Percentiles rank a stretch among this genome's conserved stretches.
Conservation (phyloP, 2,113 vertebrate genomes). For the Zeus faber region DNA sequence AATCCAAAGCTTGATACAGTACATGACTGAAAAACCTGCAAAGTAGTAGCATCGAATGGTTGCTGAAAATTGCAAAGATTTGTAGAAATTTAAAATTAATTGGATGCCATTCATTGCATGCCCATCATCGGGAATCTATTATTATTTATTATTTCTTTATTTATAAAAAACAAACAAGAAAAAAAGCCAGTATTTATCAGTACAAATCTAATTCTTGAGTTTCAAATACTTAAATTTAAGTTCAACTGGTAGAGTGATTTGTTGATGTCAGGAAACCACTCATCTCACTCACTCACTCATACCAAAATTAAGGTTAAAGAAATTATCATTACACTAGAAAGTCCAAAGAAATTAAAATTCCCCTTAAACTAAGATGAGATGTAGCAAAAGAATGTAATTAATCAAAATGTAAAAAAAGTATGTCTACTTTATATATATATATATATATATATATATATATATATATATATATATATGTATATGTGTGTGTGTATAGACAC, state of each 20-base stretch:
- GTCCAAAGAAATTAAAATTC: slow-evolving; percentile 51
- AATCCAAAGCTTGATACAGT: background rate
- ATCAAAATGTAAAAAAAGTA: slow-evolving; percentile 34
- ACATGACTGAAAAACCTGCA: background rate
- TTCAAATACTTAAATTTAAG: too few relatives aligned
- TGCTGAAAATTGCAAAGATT: slow-evolving; percentile 20
- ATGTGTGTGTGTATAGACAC: too few relatives aligned
- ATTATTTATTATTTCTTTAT: slow-evolving; percentile 6
- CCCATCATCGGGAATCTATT: background rate
- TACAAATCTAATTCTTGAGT: too few relatives aligned
- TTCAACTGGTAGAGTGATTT: slow-evolving; percentile 14
- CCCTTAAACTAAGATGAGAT: slow-evolving; percentile 47
- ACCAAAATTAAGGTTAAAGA: too few relatives aligned
- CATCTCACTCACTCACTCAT: slow-evolving; percentile 24
- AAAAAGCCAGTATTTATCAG: too few relatives aligned
- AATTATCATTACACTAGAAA: slow-evolving; percentile 38
- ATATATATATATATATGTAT: too few relatives aligned
- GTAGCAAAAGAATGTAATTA: slow-evolving; percentile 53
- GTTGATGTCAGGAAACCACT: slow-evolving; percentile 24
- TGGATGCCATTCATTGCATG: slow-evolving; percentile 9
- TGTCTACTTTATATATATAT: slow-evolving; percentile 15
- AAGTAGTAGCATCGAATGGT: slow-evolving; percentile 22
- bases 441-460: slow-evolving; percentile 35
- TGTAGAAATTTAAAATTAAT: slow-evolving; percentile 10
- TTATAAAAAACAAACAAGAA: slow-evolving; percentile 20